These are phyloP conservation scores for Microplitis mediator DNA, from an alignment of 1,140 invertebrate species.

Conservation along the genomic window DNA sequence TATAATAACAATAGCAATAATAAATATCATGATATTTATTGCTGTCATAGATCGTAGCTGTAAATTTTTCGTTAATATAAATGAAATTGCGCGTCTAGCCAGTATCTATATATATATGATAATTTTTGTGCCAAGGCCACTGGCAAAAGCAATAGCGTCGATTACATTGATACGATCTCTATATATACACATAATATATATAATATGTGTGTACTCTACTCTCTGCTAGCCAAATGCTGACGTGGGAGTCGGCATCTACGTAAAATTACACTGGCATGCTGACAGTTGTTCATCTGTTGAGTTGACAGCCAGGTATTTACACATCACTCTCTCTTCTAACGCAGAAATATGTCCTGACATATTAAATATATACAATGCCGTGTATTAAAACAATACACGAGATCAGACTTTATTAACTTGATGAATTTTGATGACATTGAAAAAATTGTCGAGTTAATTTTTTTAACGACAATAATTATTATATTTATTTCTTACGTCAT, in stretches of 20 bases:
- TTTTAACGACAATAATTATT: no score
- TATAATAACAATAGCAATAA: no score
- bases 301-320: background rate
- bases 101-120: constrained; percentile 1
- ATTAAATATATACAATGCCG: no score
- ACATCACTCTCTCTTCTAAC: no score
- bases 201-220: background rate
- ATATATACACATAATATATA: background rate
- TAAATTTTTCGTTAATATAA: background rate
- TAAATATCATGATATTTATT: background rate
- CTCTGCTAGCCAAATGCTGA: background rate
- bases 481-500: no score
- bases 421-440: no score
- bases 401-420: no score
- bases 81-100: constrained; percentile 18
- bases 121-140: constrained; percentile 22
- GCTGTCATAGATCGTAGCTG: background rate
- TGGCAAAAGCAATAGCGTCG: background rate
- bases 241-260: constrained; percentile 20
- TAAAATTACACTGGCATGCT: constrained; percentile 25
- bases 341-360: no score
- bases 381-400: no score
- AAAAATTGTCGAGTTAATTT: no score
- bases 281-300: background rate
- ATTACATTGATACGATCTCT: constrained; percentile 19